Base-by-base conservation (phyloP, 1,140 invertebrate genomes). In the Choristoneura fumiferana region DNA sequence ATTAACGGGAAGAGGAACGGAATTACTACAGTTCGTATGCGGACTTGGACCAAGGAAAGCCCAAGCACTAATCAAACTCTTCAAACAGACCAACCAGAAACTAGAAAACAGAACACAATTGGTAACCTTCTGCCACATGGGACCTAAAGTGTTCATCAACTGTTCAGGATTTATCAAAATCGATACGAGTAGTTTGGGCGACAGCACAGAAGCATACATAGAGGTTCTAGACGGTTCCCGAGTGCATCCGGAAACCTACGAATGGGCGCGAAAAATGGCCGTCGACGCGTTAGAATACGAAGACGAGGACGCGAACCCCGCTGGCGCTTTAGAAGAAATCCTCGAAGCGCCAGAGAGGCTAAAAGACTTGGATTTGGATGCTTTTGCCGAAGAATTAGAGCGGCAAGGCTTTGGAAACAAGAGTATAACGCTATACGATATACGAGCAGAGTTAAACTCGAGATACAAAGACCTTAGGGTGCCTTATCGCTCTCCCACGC, bases 251-350 rank as follows among this genome's bases (percentile, higher is more conserved):
- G 99, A 99, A 89, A 98, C 97, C 0, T 99, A 99, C 73, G 98
- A 99, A 83, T 99, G 98, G 98, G 99, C 99, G 0, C 90, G 98
- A 14, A 99, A 99, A 91, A 99, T 99, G 98, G 99, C 98, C 2
- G 97, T 99, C 0, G 99, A 99, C 91, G 99, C 99, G 5, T 89
- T 99, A 8, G 99, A 99, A 69, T 99, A 99, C 69, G 98, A 99
- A 70, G 97, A 98, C 71, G 97, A 98, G 75, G 96, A 97, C 63
- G 94, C 95, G 0, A 99, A 99, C 91, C 98, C 98, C 0, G 97
- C 98, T 0, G 96, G 96, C 1, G 98, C 98, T 12, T 87, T 99
- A 0, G 98, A 99, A 76, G 98, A 99, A 89, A 99, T 99, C 76
- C 87, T 99, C 0, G 96, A 99, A 87, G 95, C 96, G 1, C 98